phyloP scores from a whole-genome alignment of 2,888 invertebrate species.

The Blomia tropicalis region DNA sequence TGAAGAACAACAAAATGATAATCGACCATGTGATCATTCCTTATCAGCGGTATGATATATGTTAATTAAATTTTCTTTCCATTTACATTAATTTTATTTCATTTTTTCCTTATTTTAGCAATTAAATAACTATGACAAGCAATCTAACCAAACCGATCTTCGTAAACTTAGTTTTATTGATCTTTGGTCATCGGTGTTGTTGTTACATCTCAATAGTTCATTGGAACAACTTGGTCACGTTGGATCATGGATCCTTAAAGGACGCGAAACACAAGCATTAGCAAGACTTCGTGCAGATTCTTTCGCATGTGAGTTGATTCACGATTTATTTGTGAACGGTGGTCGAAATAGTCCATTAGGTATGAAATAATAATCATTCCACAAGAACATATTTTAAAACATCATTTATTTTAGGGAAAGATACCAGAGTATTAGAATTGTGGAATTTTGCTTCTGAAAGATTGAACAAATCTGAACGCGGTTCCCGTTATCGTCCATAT shows the following conservation, averaged over 20 bases:
- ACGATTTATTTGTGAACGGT: not conserved
- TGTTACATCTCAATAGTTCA: not conserved
- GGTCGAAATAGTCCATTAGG: not conserved
- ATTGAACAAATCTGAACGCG: not conserved
- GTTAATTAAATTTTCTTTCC: no score
- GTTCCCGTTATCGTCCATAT: not conserved
- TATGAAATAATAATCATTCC: not conserved
- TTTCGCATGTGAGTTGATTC: constrained; percentile 16
- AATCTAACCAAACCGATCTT: no score
- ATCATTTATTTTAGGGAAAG: no score
- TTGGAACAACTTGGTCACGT: constrained; percentile 16
- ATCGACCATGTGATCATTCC: no score
- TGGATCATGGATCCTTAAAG: constrained; percentile 22
- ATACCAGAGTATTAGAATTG: not conserved
- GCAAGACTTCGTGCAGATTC: constrained; percentile 12
- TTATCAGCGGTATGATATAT: no score
- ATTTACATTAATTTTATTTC: no score
- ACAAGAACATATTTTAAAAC: no score
- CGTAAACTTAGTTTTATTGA: not conserved
- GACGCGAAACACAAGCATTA: constrained; percentile 16
- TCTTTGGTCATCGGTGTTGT: not conserved
- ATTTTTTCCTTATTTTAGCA: no score
- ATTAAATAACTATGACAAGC: no score
- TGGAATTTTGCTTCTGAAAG: not conserved
- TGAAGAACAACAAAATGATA: no score